Base-by-base conservation (phyloP, 2,888 invertebrate genomes). In the Plebejus argus region DNA sequence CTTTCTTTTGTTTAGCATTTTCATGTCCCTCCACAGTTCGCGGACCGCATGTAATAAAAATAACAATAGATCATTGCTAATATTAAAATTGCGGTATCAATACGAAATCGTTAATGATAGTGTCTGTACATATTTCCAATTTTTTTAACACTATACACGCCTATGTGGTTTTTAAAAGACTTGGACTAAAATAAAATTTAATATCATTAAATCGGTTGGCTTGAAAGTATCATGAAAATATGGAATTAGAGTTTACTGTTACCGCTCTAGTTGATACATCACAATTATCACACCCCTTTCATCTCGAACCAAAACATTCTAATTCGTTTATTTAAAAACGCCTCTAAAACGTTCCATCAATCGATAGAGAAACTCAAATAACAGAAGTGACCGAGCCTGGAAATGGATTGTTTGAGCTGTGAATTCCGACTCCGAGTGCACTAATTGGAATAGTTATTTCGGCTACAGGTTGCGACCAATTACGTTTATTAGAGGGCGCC, bases 401-500 rank as follows among this genome's bases (percentile, higher is more conserved):
- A 81, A 83, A 83, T 79, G 78, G 80, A 76, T 82, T 83, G 82
- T 83, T 83, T 83, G 83, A 84, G 81, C 79, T 81, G 80, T 83
- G 81, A 83, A 82, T 82, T 82, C 81, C 81, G 79, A 80, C 81
- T 83, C 83, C 81, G 80, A 79, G 81, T 81, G 82, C 83, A 84
- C 86, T 90, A 90, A 91, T 90, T 89, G 87, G 84, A 85, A 84
- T 86, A 86, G 86, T 86, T 86, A 84, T 85, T 85, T 84, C 83
- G 49, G 76, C 56, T 78, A 70, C 77, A 79, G 75, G 77, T 77
- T 78, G 79, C 35, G 72, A 80, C 77, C 80, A 80, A 91, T 91
- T 91, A 90, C 85, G 83, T 89, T 88, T 89, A 90, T 89, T 90
- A 88, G 86, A 87, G 86, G 85, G 85, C 84, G 85, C 85, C 45